A percentile compares a stretch with the other conserved stretches of the same genome.
Conservation (phyloP, 2,888 invertebrate species). For the Dryobota labecula region DNA sequence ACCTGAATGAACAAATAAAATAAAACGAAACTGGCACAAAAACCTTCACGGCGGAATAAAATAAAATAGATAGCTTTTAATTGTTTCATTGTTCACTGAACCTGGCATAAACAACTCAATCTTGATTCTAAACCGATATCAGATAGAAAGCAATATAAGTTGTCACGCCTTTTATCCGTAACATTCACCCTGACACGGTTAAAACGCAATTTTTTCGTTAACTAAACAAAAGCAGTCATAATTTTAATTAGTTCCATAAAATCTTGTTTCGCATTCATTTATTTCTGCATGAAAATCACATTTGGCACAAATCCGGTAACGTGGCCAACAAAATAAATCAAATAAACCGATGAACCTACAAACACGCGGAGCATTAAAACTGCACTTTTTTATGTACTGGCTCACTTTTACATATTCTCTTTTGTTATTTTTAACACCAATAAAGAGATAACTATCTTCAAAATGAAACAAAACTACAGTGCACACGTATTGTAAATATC, state of each 20-base stretch:
- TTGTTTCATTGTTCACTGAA: constrained; percentile 47
- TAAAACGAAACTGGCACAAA: constrained; percentile 2
- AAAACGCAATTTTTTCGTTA: constrained; percentile 21
- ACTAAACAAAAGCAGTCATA: constrained; percentile 31
- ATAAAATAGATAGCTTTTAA: constrained; percentile 38
- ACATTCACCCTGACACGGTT: constrained; percentile 40
- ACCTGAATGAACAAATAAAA: constrained; percentile 28
- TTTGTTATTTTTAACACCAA: constrained; percentile 15
- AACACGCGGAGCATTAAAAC: constrained; percentile 28
- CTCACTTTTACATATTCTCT: constrained; percentile 33
- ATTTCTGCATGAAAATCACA: constrained; percentile 22
- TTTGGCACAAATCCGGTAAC: constrained; percentile 44
- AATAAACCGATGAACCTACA: constrained; percentile 45
- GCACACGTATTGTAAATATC: constrained; percentile 29
- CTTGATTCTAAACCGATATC: constrained; percentile 13
- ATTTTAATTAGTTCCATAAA: constrained; percentile 47
- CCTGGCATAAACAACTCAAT: constrained; percentile 38
- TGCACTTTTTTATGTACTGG: constrained; percentile 27
- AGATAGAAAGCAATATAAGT: constrained; percentile 41
- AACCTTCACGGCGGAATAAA: constrained; percentile 21
- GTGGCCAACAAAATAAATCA: constrained; percentile 46
- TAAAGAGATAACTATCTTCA: neutral
- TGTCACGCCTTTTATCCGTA: constrained; percentile 41
- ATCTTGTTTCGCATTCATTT: constrained; percentile 29
- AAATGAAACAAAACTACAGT: constrained; percentile 28